Evolutionary conservation across 2,888 invertebrate genomes (phyloP), one percentile per base, ranked within the genome.

Genomic region (Agrenia bidenticulata): DNA sequence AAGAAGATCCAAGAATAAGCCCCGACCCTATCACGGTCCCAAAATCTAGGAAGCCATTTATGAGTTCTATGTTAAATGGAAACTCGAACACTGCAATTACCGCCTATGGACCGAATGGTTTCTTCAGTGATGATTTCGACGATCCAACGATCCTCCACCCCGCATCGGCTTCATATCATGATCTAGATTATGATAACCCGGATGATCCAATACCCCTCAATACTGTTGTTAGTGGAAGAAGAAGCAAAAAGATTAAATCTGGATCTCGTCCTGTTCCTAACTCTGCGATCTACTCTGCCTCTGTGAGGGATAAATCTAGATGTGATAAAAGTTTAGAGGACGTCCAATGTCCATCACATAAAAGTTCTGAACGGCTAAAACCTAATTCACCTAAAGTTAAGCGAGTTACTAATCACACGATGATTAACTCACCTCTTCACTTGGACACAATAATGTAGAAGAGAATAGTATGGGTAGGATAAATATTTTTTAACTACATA

Each of bases 401-500:
- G 27, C 24, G 7, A 17, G 27, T 54, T 24, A 4, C 5, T 37
- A 59, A 67, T 2, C 57, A 69, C 17, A 76, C 76, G 13, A 76
- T 76, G 76, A 74, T 74, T 23, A 72, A 76, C 24, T 74, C 76
- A n/a, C 76, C 76, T 1, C 59, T 76, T 37, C 73, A 76, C 62
- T 60, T 76, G 45, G 76, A 76, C 54, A 63, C 73, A 17, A 73
- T 75, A 42, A 69, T 67, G 66, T 72, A 60, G 66, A 62, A n/a
- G n/a, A n/a, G n/a, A n/a, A n/a, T n/a, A n/a, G n/a, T 41, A 39
- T 62, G 32, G 32, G 11, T 32, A 7, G 32, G 32, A 4, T 32
- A 32, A 32, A 32, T 32, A n/a, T n/a, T n/a, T n/a, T n/a, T n/a
- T n/a, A n/a, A n/a, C n/a, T n/a, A n/a, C n/a, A n/a, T n/a, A n/a